phyloP scores from a whole-genome alignment of 2,797 vertebrate genomes.

The Enteromius unitaeniatus region DNA sequence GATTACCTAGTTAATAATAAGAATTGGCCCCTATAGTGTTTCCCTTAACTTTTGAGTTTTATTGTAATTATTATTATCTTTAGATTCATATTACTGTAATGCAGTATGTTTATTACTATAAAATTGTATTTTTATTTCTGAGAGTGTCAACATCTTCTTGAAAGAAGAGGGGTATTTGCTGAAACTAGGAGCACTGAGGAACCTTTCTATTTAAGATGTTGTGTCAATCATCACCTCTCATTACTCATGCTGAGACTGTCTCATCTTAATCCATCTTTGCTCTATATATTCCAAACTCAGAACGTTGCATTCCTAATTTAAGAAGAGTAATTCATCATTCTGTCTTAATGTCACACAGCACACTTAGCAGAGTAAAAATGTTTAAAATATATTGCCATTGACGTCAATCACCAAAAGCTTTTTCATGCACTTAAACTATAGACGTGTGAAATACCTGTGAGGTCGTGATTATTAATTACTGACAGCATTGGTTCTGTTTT shows the following conservation, averaged over 20 bases:
- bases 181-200: not conserved
- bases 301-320: slow-evolving; percentile 36
- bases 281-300: not conserved
- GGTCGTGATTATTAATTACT: slow-evolving; percentile 12
- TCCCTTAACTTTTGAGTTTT: no score
- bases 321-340: slow-evolving; percentile 41
- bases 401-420: slow-evolving; percentile 13
- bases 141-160: not conserved
- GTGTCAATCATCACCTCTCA: not conserved
- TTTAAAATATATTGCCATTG: not conserved
- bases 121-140: no score
- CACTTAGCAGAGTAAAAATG: slow-evolving; percentile 40
- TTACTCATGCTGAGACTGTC: not conserved
- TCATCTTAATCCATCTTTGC: not conserved
- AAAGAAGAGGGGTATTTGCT: not conserved
- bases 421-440: slow-evolving; percentile 7
- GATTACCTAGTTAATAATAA: no score
- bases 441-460: slow-evolving; percentile 20
- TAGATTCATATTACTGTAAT: no score
- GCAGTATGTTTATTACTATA: no score
- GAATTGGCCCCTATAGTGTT: no score
- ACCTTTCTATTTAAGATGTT: not conserved
- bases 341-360: slow-evolving; percentile 31
- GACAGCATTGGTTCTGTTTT: not conserved
- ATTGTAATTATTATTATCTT: no score